phyloP scores from a whole-genome alignment of 2,888 invertebrate species.

The Epinotia brunnichana region DNA sequence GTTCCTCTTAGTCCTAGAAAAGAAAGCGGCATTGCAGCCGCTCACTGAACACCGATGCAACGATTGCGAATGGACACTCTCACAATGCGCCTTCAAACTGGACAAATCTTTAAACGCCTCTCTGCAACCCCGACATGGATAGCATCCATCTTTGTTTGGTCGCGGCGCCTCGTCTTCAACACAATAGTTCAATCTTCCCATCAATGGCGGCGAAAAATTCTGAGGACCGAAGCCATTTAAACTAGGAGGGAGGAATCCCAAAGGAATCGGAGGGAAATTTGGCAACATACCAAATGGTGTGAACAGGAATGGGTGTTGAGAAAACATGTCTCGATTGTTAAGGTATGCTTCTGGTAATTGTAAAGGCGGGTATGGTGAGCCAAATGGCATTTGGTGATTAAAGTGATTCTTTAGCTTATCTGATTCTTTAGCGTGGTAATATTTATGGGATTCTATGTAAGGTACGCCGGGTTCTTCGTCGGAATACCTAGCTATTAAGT shows the following conservation, averaged over 20 bases:
- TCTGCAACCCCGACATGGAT: conserved; percentile 88
- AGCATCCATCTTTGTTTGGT: conserved; percentile 86
- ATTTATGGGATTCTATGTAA: conserved; percentile 81
- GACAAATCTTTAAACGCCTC: conserved; percentile 85
- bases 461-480: conserved; percentile 86
- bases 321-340: conserved; percentile 72
- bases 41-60: conserved; percentile 89
- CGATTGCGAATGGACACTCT: conserved; percentile 86
- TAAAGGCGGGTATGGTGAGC: conserved; percentile 68
- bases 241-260: conserved; percentile 75
- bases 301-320: conserved; percentile 77
- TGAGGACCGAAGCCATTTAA: conserved; percentile 72
- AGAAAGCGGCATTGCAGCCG: conserved; percentile 91
- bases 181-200: conserved; percentile 82
- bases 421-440: conserved; percentile 70
- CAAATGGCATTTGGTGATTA: conserved; percentile 65
- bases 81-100: conserved; percentile 89
- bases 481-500: conserved; percentile 90
- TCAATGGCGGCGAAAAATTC: conserved; percentile 68
- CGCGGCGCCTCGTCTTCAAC: conserved; percentile 87
- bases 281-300: conserved; percentile 80
- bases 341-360: conserved; percentile 73
- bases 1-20: conserved; percentile 90
- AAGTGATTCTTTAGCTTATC: conserved; percentile 68
- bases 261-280: conserved; percentile 76